A percentile compares a stretch with the other conserved stretches of the same genome.
Conservation (phyloP, 2,797 vertebrate species). For the Microcaecilia unicolor region DNA sequence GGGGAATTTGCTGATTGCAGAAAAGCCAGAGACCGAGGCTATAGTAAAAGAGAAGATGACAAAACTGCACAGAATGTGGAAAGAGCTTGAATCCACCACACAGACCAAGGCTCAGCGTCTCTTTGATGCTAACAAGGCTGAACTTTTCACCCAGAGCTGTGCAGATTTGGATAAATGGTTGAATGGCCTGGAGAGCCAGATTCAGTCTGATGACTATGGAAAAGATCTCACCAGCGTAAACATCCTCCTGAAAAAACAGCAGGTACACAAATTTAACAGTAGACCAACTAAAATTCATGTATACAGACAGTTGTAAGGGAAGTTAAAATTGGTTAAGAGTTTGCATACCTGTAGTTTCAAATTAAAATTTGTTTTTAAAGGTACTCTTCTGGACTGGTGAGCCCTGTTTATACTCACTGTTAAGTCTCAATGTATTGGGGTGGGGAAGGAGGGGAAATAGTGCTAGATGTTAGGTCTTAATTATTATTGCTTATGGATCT, state of each 20-base stretch:
- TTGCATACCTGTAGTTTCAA: too few relatives aligned
- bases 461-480: too few relatives aligned
- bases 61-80: conserved; percentile 78
- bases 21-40: conserved; percentile 85
- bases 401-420: too few relatives aligned
- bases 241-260: conserved; percentile 95
- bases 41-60: conserved; percentile 88
- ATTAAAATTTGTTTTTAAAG: too few relatives aligned
- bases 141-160: conserved; percentile 96
- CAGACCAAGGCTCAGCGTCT: conserved; percentile 94
- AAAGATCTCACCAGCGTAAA: conserved; percentile 96
- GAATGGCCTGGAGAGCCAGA: conserved; percentile 76
- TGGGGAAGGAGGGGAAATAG: too few relatives aligned
- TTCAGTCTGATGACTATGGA: conserved; percentile 90
- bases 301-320: too few relatives aligned
- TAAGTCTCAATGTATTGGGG: too few relatives aligned
- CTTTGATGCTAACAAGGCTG: conserved; percentile 95
- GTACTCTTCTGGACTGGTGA: too few relatives aligned
- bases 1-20: conserved; percentile 78
- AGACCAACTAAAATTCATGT: too few relatives aligned
- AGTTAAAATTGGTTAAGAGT: too few relatives aligned
- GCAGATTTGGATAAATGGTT: conserved; percentile 95
- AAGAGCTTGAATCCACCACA: conserved; percentile 87
- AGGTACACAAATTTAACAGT: conserved; percentile 74
- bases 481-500: too few relatives aligned